Evolutionary conservation across 1,140 invertebrate species (phyloP).

Genomic region (Gryllus bimaculatus): DNA sequence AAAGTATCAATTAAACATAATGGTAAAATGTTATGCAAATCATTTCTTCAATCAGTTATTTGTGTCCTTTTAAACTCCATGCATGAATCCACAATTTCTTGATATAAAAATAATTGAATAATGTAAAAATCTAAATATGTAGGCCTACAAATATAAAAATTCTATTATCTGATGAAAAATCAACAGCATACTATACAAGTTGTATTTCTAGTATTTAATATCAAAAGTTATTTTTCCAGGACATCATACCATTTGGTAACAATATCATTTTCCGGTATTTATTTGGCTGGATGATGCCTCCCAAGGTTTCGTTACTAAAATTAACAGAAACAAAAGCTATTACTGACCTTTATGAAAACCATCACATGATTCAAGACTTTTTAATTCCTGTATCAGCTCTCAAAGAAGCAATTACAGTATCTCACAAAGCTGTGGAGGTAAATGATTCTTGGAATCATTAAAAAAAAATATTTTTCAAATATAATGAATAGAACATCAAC

Average conservation of each 20-base stretch:
- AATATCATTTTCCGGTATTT: constrained; percentile 59
- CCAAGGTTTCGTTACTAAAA: constrained; percentile 74
- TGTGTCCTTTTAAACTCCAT: too few relatives aligned
- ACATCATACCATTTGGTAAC: constrained; percentile 82
- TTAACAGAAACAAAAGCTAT: constrained; percentile 66
- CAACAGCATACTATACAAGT: too few relatives aligned
- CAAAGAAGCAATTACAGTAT: constrained; percentile 48
- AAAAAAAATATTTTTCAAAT: not conserved
- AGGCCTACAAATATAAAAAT: too few relatives aligned
- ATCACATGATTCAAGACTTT: constrained; percentile 80
- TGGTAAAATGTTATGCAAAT: too few relatives aligned
- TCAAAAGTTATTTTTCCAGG: constrained; percentile 40
- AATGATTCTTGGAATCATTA: constrained; percentile 9
- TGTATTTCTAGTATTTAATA: too few relatives aligned
- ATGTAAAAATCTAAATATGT: too few relatives aligned
- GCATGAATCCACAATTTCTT: too few relatives aligned
- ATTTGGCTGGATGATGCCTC: constrained; percentile 72
- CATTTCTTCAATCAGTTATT: too few relatives aligned
- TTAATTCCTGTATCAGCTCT: constrained; percentile 58
- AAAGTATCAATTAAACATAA: too few relatives aligned
- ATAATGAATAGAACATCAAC: not conserved
- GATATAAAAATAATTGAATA: too few relatives aligned
- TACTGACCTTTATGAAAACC: constrained; percentile 63
- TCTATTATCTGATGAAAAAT: too few relatives aligned
- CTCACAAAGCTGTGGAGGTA: constrained; percentile 62